A percentile compares a stretch with the other conserved stretches of the same genome.
These are phyloP conservation scores for Leptinotarsa juncta DNA, from an alignment of 2,888 invertebrate genomes.

Conservation along the genomic window DNA sequence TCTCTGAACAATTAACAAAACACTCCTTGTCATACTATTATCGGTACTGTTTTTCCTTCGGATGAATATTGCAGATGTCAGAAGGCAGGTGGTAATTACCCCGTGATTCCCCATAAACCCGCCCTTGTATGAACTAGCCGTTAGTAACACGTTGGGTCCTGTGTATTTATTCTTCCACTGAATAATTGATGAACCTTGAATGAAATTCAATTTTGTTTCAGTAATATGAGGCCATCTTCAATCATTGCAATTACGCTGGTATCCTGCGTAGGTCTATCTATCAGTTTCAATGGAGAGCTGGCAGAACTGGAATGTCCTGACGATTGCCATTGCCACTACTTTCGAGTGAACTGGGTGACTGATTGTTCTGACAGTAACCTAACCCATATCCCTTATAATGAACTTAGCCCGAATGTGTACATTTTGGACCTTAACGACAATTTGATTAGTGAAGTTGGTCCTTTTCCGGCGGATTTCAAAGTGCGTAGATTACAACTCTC, in stretches of 20 bases:
- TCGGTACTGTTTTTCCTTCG: no score
- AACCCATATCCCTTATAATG: conserved; percentile 76
- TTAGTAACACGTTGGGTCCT: not conserved
- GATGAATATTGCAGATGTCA: no score
- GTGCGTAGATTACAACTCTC: conserved; percentile 78
- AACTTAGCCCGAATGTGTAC: conserved; percentile 77
- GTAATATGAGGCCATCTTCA: conserved; percentile 43
- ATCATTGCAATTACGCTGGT: conserved; percentile 37
- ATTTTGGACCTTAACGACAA: conserved; percentile 79
- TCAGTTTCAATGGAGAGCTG: conserved; percentile 71
- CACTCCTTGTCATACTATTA: no score
- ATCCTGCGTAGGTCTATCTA: conserved; percentile 30
- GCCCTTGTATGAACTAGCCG: not conserved
- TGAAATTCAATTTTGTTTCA: conserved; percentile 39
- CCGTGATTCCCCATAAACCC: no score
- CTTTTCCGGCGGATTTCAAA: conserved; percentile 77
- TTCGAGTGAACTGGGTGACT: conserved; percentile 81
- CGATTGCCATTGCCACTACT: conserved; percentile 82
- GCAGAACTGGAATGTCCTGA: conserved; percentile 78
- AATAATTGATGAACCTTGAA: conserved; percentile 18
- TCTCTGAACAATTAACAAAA: no score
- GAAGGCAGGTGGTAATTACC: no score
- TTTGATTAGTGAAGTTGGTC: conserved; percentile 70
- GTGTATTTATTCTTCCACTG: not conserved
- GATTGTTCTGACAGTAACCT: conserved; percentile 82